Percentiles rank a stretch among this genome's conserved stretches.
Conservation (phyloP, 2,113 vertebrate species). For the rabbit (Oryctolagus cuniculus) region DNA sequence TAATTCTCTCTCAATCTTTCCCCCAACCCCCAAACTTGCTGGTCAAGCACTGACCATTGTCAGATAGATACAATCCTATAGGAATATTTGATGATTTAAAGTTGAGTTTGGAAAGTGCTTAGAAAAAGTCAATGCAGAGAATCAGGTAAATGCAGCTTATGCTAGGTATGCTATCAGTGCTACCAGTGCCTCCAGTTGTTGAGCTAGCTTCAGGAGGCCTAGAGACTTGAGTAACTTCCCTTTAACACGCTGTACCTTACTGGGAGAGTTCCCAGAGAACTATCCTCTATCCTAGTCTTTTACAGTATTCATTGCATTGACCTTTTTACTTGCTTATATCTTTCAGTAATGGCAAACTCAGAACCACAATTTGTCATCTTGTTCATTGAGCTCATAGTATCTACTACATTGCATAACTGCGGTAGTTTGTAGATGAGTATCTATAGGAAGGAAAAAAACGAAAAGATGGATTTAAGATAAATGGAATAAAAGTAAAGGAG, state of each 20-base stretch:
- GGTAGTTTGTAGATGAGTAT: not conserved
- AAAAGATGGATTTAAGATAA: not conserved
- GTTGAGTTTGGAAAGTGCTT: conserved; percentile 38
- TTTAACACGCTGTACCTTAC: not conserved
- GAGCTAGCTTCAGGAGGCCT: not conserved
- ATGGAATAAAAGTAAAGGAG: not conserved
- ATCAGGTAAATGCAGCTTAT: not conserved
- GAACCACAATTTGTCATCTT: not conserved
- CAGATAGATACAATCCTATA: not conserved
- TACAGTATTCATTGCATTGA: not conserved
- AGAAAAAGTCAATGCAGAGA: not conserved
- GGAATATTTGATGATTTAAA: conserved; percentile 35
- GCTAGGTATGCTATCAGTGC: not conserved
- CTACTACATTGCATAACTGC: not conserved
- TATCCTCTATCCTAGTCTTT: not conserved
- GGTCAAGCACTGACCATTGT: not conserved
- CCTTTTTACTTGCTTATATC: not conserved
- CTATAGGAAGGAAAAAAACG: not conserved
- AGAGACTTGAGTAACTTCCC: not conserved
- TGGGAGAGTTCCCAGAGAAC: not conserved
- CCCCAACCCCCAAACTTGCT: not conserved
- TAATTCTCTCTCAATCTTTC: not conserved
- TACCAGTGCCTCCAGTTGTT: not conserved
- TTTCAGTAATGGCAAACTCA: not conserved
- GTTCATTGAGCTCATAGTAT: not conserved